Evolutionary conservation across 2,888 invertebrate genomes (phyloP).

Genomic region (Carcina quercana): DNA sequence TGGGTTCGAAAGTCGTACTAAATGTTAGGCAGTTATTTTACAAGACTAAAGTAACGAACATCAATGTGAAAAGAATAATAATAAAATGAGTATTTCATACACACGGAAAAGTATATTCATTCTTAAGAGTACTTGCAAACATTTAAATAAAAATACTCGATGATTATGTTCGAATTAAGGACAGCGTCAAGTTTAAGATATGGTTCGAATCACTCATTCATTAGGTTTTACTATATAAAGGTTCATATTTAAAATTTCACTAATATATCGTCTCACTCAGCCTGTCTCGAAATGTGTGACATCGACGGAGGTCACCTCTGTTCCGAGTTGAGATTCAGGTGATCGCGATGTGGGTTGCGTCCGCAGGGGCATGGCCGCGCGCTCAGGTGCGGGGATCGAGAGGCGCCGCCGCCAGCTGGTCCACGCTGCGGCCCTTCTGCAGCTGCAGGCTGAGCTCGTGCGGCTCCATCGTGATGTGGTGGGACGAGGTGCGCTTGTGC

Average conservation of each 20-base stretch:
- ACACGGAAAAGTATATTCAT: no score
- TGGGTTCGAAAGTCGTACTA: no score
- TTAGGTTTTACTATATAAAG: conserved; percentile 25
- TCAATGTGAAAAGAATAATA: no score
- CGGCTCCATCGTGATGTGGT: conserved; percentile 64
- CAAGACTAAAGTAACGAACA: no score
- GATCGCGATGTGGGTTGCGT: conserved; percentile 14
- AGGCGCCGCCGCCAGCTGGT: conserved; percentile 44
- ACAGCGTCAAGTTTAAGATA: conserved; percentile 53
- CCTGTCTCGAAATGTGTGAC: not conserved
- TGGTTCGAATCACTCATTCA: conserved; percentile 63
- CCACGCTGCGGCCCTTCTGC: conserved; percentile 61
- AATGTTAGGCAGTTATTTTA: no score
- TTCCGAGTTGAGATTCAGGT: conserved; percentile 2
- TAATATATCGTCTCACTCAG: conserved; percentile 16
- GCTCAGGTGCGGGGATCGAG: conserved; percentile 42
- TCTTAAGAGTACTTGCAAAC: no score
- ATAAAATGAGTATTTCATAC: conserved; percentile 1
- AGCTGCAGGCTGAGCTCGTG: conserved; percentile 45
- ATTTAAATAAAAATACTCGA: no score
- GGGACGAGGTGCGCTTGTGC: conserved; percentile 66
- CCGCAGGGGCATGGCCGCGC: not conserved
- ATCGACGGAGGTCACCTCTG: not conserved
- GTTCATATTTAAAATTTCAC: conserved; percentile 15
- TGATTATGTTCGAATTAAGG: no score